Evolutionary conservation across 2,113 vertebrate genomes (phyloP).

Genomic region (Ceyx margarethae): DNA sequence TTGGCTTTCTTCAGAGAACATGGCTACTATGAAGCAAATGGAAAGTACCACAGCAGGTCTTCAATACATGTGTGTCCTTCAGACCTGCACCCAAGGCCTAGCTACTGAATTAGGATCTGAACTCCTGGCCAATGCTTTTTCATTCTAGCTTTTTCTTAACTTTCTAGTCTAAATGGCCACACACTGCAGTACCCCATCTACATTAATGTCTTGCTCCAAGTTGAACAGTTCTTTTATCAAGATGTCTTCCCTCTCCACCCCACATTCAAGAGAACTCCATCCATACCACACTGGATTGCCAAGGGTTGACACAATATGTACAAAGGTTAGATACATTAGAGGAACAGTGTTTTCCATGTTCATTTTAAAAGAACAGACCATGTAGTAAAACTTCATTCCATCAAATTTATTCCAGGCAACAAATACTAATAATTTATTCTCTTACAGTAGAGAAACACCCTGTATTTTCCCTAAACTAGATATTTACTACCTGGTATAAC

Average conservation of each 20-base stretch:
- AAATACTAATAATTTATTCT: neutral
- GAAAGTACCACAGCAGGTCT: neutral
- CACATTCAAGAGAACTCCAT: neutral
- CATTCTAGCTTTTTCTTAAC: neutral
- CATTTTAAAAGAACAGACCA: neutral
- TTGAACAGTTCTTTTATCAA: neutral
- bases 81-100: neutral
- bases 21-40: neutral
- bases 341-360: neutral
- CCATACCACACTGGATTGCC: neutral
- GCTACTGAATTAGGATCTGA: neutral
- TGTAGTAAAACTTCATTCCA: neutral
- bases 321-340: neutral
- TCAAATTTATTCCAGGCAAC: neutral
- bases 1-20: rapidly evolving
- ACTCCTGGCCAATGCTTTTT: neutral
- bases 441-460: neutral
- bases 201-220: neutral
- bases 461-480: neutral
- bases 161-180: neutral
- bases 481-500: no score
- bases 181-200: neutral
- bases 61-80: rapidly evolving
- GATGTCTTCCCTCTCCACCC: neutral
- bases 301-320: neutral